Base-by-base conservation (phyloP, 2,797 vertebrate genomes). In the Crocidura indochinensis region DNA sequence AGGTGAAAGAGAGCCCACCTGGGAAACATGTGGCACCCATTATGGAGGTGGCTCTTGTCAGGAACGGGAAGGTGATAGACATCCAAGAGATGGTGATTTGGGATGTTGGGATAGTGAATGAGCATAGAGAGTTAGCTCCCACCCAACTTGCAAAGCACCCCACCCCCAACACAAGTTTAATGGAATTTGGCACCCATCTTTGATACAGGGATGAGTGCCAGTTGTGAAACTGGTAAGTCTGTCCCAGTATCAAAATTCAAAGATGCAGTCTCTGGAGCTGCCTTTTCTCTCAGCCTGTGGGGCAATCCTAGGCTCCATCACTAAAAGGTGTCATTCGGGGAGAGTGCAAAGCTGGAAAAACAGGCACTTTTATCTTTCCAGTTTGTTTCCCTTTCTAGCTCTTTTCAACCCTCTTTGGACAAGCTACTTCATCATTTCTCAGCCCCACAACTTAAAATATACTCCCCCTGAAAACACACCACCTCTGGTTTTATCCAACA, bases 321-420 rank as follows among this genome's bases (percentile, higher is more conserved):
- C 79, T 44, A 93, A 75, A 87, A 6, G 85, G 76, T 76, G 68
- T n/a, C 64, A 46, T 89, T 19, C 15, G 92, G 85, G 69, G 75
- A 38, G 38, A 20, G 0, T 3, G 19, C 44, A 19, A 31, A 83
- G 44, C 72, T 51, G 7, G 56, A 56, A 8, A 24, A 10, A 1
- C 80, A 19, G 24, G 69, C 19, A 20, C 12, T 22, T 75, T 8
- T 60, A 15, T 56, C 19, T 17, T 56, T 56, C 15, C 69, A 1
- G 2, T 69, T 74, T 38, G 24, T 47, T 77, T 75, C 79, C 7
- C 6, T 72, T 51, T 49, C 27, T 27, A 49, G 38, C 12, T 53
- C 74, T 81, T 84, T 51, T 31, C 78, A 64, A 1, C 38, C 44
- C 15, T 67, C 53, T 26, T 7, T 47, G 62, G 31, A 24, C 69